A percentile compares a stretch with the other conserved stretches of the same genome.
These are phyloP conservation scores for Spilogale gracilis DNA, from an alignment of 2,113 vertebrate genomes.

Conservation along the genomic window DNA sequence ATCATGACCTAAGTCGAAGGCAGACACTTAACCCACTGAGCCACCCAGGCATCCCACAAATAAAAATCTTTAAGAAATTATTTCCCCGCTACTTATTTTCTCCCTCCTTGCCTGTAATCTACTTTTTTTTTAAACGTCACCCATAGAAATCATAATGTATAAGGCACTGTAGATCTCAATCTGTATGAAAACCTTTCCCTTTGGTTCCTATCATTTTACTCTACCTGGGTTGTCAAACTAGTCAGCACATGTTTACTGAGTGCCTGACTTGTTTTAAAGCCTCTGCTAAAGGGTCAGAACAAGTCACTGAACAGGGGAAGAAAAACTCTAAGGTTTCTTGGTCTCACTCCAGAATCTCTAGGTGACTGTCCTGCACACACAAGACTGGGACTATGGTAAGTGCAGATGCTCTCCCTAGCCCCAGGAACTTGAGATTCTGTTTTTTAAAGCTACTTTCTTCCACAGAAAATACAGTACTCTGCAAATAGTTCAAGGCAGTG, in stretches of 20 bases:
- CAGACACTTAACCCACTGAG: too few species aligned
- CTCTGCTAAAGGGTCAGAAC: not conserved
- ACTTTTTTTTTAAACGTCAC: not conserved
- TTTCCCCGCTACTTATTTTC: not conserved
- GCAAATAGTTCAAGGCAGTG: not conserved
- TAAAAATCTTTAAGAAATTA: not conserved
- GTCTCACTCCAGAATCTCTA: not conserved
- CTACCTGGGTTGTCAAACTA: not conserved
- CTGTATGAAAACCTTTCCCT: not conserved
- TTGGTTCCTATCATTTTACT: not conserved
- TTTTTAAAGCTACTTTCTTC: conserved; percentile 14
- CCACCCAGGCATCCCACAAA: not conserved
- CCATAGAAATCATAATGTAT: not conserved
- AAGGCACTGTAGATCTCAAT: not conserved
- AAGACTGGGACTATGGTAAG: not conserved
- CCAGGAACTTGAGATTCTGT: not conserved
- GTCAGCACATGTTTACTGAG: not conserved
- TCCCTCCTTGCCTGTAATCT: not conserved
- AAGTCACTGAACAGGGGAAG: not conserved
- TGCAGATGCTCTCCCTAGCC: not conserved
- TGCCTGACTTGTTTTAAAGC: not conserved
- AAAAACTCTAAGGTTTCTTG: not conserved
- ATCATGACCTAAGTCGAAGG: too few species aligned
- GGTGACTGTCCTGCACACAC: not conserved
- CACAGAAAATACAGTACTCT: not conserved